Percentiles rank a stretch among this genome's conserved stretches.
Conservation (phyloP, 2,888 invertebrate species). For the Acrobasis repandana region DNA sequence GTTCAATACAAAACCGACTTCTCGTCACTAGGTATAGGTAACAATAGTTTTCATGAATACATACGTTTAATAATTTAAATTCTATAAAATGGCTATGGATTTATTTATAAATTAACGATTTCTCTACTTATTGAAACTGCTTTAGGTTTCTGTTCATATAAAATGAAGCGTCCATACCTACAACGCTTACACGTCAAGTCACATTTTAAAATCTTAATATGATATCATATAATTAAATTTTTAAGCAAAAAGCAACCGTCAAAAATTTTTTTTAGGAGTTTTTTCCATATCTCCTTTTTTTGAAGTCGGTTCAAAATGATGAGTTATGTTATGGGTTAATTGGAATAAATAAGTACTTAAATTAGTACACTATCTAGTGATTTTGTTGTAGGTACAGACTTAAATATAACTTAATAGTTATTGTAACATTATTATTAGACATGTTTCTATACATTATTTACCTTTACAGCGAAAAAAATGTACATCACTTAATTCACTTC, state of each 20-base stretch:
- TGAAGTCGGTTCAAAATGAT: too few relatives aligned
- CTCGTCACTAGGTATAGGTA: slow-evolving; percentile 60
- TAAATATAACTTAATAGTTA: slow-evolving; percentile 1
- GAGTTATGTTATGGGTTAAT: too few relatives aligned
- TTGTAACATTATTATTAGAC: slow-evolving; percentile 13
- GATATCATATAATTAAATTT: too few relatives aligned
- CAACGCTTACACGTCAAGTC: slow-evolving; percentile 1
- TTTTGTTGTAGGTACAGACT: not conserved
- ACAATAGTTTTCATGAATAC: slow-evolving; percentile 48
- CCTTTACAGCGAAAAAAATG: slow-evolving; percentile 1
- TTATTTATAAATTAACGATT: slow-evolving; percentile 2
- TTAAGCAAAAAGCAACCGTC: too few relatives aligned
- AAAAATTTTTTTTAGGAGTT: too few relatives aligned
- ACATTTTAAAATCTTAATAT: not conserved
- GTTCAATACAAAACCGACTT: slow-evolving; percentile 65
- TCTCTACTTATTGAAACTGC: not conserved
- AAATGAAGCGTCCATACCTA: not conserved
- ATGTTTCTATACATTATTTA: slow-evolving; percentile 11
- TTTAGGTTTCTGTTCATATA: not conserved
- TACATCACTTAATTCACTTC: not conserved
- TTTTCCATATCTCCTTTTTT: too few relatives aligned
- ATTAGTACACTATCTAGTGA: too few relatives aligned
- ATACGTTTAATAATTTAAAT: slow-evolving; percentile 19
- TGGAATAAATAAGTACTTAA: too few relatives aligned
- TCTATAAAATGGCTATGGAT: slow-evolving; percentile 22